Conservation (phyloP, 1,140 invertebrate genomes). For the Drosophila punjabiensis region DNA sequence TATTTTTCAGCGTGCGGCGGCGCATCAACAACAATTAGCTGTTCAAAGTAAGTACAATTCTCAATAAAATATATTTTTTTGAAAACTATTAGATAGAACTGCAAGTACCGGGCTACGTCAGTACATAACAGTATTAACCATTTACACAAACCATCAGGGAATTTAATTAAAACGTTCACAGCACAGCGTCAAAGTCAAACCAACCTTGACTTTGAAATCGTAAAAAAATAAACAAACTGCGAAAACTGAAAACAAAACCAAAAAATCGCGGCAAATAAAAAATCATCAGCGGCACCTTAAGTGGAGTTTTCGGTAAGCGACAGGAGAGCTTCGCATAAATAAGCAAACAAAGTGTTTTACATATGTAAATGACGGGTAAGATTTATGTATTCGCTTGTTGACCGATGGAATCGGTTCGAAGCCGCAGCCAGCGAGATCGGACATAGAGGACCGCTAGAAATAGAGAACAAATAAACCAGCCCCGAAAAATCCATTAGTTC, state of each 20-base stretch:
- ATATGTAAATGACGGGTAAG: constrained; percentile 63
- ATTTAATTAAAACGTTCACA: constrained; percentile 41
- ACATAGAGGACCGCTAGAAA: constrained; percentile 3
- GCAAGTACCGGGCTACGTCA: constrained; percentile 64
- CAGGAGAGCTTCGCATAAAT: constrained; percentile 18
- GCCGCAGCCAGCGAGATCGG: constrained; percentile 3
- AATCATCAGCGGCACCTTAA: constrained; percentile 29
- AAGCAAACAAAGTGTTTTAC: constrained; percentile 61
- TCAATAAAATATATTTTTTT: not conserved
- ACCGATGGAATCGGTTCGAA: constrained; percentile 5
- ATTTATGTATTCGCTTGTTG: constrained; percentile 35
- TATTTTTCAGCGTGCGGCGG: constrained; percentile 89
- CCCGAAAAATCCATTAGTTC: constrained; percentile 15
- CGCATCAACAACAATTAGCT: constrained; percentile 88
- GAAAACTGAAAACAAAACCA: constrained; percentile 49
- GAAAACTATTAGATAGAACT: constrained; percentile 41
- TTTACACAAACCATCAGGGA: constrained; percentile 27
- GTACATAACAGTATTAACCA: constrained; percentile 21
- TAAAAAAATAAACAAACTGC: constrained; percentile 14
- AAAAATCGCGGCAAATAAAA: constrained; percentile 37
- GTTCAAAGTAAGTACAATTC: constrained; percentile 87
- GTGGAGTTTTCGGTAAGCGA: constrained; percentile 39
- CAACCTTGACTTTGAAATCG: constrained; percentile 78
- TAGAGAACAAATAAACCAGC: constrained; percentile 32
- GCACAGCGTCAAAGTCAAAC: constrained; percentile 43